Evolutionary conservation across 2,888 invertebrate species (phyloP), one percentile per base, ranked within the genome.

Genomic region (Alcis repandata): DNA sequence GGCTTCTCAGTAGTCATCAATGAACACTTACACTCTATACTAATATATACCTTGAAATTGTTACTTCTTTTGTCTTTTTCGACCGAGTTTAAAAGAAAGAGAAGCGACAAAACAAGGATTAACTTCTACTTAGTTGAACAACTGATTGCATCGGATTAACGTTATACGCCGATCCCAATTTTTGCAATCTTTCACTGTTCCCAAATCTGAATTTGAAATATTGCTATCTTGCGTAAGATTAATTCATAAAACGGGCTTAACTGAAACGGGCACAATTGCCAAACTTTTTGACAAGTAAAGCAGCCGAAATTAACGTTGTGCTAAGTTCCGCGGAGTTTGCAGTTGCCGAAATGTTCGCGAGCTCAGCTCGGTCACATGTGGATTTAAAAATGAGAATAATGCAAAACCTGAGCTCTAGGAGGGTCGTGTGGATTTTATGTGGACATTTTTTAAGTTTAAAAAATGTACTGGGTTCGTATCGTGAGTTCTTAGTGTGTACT

Each of bases 281-380:
- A 77, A 89, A 88, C 79, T 87, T 89, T 86, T 84, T 84, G 87
- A 88, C 86, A 85, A 86, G 86, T 82, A 83, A 87, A 87, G 80
- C 84, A 79, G 71, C 79, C 71, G 74, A 83, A 84, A 87, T 86
- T 86, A 84, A 81, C 81, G 82, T 80, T 72, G 72, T 59, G 76
- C 73, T 74, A 82, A 82, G 76, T 82, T 84, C 73, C 32, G 60
- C 61, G 1, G 36, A 51, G 33, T 17, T 36, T 10, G 65, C 64
- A 38, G 36, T 19, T 9, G 1, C 51, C 63, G 68, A 71, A 77
- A 19, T 60, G 38, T 57, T 52, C 56, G 52, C 20, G 17, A 60
- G 40, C 53, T 58, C 7, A 40, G 33, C 45, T 45, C 27, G 19
- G 38, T 43, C 22, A 43, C 27, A 43, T 32, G 46, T 46, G 59